Evolutionary conservation across 2,888 invertebrate species (phyloP).

Genomic region (Carcina quercana): DNA sequence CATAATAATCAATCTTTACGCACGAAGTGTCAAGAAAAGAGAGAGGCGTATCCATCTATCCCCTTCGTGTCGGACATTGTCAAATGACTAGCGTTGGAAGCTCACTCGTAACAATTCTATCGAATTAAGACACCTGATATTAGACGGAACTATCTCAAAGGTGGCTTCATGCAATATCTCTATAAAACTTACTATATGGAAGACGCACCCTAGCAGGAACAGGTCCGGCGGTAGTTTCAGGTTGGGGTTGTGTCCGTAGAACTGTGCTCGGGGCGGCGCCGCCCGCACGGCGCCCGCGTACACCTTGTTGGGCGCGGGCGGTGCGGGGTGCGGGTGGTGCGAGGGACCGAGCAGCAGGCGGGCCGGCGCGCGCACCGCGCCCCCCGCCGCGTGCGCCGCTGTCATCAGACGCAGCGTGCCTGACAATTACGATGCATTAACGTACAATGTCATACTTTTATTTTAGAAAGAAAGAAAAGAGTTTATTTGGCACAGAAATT

Average conservation of each 20-base stretch:
- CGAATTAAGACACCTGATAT: too few relatives aligned
- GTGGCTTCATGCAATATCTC: too few relatives aligned
- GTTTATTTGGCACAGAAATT: too few relatives aligned
- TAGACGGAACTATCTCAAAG: too few relatives aligned
- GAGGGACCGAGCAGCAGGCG: conserved; percentile 69
- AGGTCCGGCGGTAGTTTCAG: conserved; percentile 91
- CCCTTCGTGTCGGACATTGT: too few relatives aligned
- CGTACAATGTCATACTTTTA: too few relatives aligned
- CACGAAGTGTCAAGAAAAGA: too few relatives aligned
- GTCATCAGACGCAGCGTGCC: conserved; percentile 92
- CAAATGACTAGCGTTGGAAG: too few relatives aligned
- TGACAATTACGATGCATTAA: too few relatives aligned
- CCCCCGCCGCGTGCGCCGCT: conserved; percentile 79
- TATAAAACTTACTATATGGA: conserved; percentile 84
- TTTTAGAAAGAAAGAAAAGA: too few relatives aligned
- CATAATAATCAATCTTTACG: not conserved
- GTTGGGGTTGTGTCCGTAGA: conserved; percentile 95
- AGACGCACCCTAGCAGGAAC: conserved; percentile 94
- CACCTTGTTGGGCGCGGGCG: conserved; percentile 35
- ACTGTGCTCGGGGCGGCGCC: conserved; percentile 81
- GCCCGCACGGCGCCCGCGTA: conserved; percentile 65
- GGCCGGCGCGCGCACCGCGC: conserved; percentile 40
- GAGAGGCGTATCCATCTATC: too few relatives aligned
- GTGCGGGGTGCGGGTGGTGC: conserved; percentile 51
- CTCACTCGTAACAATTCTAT: too few relatives aligned